These are phyloP conservation scores for Drosophila mettleri DNA, from an alignment of 2,888 invertebrate genomes.

Conservation along the genomic window DNA sequence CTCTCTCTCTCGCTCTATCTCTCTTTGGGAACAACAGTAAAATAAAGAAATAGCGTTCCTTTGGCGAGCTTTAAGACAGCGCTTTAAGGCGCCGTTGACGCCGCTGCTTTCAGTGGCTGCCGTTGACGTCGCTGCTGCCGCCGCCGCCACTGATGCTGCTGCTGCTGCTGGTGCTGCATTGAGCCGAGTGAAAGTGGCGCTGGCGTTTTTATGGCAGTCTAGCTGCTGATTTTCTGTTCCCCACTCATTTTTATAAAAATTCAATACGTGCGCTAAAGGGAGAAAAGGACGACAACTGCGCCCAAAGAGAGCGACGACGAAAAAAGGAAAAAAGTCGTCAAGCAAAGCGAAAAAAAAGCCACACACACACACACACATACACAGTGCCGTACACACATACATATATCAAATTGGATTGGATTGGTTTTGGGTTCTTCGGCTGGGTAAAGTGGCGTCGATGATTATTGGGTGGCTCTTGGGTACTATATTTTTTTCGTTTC, in stretches of 20 bases:
- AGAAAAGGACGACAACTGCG: conserved; percentile 60
- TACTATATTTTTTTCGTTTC: conserved; percentile 1
- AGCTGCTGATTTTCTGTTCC: conserved; percentile 52
- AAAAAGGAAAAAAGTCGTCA: conserved; percentile 12
- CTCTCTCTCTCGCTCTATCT: conserved; percentile 4
- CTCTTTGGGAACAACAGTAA: conserved; percentile 7
- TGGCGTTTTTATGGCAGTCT: conserved; percentile 62
- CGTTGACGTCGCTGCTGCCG: conserved; percentile 3
- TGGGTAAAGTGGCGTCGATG: conserved; percentile 60
- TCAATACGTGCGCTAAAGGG: conserved; percentile 57
- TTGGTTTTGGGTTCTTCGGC: conserved; percentile 61
- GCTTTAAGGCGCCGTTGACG: conserved; percentile 32
- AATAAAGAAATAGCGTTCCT: conserved; percentile 28
- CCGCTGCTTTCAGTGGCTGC: conserved; percentile 33
- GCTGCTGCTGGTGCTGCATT: conserved; percentile 50
- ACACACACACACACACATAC: no score
- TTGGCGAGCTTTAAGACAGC: conserved; percentile 61
- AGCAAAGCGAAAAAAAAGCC: conserved; percentile 18
- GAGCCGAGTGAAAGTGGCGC: conserved; percentile 71
- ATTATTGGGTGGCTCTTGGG: conserved; percentile 59
- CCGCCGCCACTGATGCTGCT: not conserved
- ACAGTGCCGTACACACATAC: conserved; percentile 24
- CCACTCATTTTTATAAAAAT: conserved; percentile 65
- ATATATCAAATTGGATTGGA: conserved; percentile 77
- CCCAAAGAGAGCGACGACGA: conserved; percentile 18